These are phyloP conservation scores for Acarapis woodi DNA, from an alignment of 1,140 invertebrate genomes.

Conservation along the genomic window DNA sequence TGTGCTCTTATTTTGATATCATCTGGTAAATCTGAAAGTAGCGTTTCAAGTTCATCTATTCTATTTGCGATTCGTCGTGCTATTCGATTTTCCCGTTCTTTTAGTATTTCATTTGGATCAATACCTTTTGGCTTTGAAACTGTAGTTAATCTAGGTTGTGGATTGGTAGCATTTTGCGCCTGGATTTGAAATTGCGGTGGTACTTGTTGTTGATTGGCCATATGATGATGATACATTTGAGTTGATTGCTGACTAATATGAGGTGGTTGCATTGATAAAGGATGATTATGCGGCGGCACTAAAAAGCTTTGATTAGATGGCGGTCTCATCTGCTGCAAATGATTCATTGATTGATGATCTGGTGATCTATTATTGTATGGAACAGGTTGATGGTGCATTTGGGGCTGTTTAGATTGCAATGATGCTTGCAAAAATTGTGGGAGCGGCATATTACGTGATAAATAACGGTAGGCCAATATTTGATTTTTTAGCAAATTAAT, in stretches of 20 bases:
- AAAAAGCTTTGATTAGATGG: no score
- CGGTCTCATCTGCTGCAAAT: no score
- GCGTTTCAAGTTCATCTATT: conserved; percentile 46
- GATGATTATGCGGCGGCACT: conserved; percentile 2
- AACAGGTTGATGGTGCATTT: no score
- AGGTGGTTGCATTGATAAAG: conserved; percentile 1
- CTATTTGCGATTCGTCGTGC: conserved; percentile 47
- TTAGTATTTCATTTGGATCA: conserved; percentile 65
- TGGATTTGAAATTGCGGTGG: conserved; percentile 11
- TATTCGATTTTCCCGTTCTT: conserved; percentile 64
- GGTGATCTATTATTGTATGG: no score
- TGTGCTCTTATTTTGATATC: conserved; percentile 70
- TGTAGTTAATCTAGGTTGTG: conserved; percentile 37
- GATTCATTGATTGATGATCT: no score
- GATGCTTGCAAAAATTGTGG: conserved; percentile 30
- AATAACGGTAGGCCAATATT: conserved; percentile 69
- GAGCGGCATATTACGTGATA: conserved; percentile 67
- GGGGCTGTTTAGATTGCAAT: background rate
- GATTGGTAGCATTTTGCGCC: conserved; percentile 11
- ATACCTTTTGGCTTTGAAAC: conserved; percentile 68
- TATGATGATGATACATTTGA: no score
- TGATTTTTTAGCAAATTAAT: no score
- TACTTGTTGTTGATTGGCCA: conserved; percentile 18
- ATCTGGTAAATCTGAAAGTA: conserved; percentile 62
- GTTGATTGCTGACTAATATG: no score